A percentile compares a stretch with the other conserved stretches of the same genome.
Evolutionary conservation across 2,888 invertebrate genomes (phyloP).

Genomic region (Acleris holmiana): DNA sequence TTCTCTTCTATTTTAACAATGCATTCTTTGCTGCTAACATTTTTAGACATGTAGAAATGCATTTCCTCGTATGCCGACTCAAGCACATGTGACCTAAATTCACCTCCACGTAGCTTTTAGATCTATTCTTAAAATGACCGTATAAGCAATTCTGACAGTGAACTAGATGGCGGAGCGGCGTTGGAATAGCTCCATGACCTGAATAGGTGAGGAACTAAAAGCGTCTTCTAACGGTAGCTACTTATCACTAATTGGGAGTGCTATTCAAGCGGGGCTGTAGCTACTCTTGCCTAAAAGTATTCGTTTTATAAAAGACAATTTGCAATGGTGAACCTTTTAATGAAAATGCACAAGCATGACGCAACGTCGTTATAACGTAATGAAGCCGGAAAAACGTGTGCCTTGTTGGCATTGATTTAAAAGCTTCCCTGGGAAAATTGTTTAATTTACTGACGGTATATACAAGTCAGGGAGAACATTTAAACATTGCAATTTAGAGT

Average conservation of each 20-base stretch:
- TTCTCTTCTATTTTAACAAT: no score
- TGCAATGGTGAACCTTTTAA: not conserved
- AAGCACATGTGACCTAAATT: slow-evolving; percentile 25
- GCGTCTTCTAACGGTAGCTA: slow-evolving; percentile 11
- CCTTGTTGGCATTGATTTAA: not conserved
- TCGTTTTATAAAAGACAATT: not conserved
- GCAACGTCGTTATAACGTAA: slow-evolving; percentile 1
- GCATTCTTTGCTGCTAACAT: no score
- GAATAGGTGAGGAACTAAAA: slow-evolving; percentile 31
- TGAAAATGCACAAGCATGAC: not conserved
- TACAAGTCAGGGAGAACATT: no score
- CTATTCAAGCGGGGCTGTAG: not conserved
- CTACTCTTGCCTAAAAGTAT: not conserved
- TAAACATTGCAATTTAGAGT: no score
- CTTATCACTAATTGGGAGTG: slow-evolving; percentile 7
- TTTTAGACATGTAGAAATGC: not conserved
- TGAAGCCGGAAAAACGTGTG: not conserved
- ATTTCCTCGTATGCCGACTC: not conserved
- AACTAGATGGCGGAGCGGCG: slow-evolving; percentile 37
- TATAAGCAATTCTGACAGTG: slow-evolving; percentile 36
- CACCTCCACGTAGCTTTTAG: not conserved
- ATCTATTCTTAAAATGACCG: slow-evolving; percentile 25
- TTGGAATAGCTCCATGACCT: slow-evolving; percentile 44
- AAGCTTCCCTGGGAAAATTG: not conserved
- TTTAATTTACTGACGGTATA: no score